Percentiles rank a stretch among this genome's conserved stretches.
Conservation (phyloP, 2,888 invertebrate genomes). For the Agapostemon virescens region DNA sequence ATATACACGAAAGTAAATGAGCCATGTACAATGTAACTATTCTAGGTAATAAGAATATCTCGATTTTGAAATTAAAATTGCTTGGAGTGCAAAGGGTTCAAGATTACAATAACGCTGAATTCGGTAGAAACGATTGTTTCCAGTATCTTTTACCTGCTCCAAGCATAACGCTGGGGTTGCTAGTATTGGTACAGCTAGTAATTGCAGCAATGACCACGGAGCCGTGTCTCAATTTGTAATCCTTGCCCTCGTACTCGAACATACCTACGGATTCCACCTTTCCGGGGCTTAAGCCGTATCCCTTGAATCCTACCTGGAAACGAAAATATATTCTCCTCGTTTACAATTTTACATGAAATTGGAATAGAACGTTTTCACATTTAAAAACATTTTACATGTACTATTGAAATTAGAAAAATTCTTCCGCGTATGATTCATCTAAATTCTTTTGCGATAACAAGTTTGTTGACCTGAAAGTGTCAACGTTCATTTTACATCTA, state of each 20-base stretch:
- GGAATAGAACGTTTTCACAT: neutral
- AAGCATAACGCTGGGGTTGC: slow-evolving; percentile 98
- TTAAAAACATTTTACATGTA: neutral
- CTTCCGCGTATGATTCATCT: neutral
- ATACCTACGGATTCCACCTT: slow-evolving; percentile 85
- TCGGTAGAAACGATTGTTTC: neutral
- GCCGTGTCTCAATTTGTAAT: slow-evolving; percentile 91
- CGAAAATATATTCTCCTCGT: slow-evolving; percentile 5
- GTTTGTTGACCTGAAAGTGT: slow-evolving; percentile 37
- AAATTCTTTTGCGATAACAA: slow-evolving; percentile 22
- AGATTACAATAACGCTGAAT: neutral
- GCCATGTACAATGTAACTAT: too few relatives aligned
- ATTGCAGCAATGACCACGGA: slow-evolving; percentile 98
- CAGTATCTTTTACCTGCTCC: slow-evolving; percentile 88
- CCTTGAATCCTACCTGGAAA: slow-evolving; percentile 93
- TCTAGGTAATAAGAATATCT: too few relatives aligned
- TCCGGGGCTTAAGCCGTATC: slow-evolving; percentile 88
- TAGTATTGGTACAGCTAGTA: slow-evolving; percentile 98
- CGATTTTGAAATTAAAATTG: too few relatives aligned
- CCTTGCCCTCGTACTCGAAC: slow-evolving; percentile 90
- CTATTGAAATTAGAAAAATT: neutral
- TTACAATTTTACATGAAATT: neutral
- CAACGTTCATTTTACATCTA: slow-evolving; percentile 31
- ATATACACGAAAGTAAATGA: too few relatives aligned
- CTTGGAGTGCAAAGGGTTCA: too few relatives aligned